Conservation (phyloP, 2,888 invertebrate genomes). For the Clusia tigrina region DNA sequence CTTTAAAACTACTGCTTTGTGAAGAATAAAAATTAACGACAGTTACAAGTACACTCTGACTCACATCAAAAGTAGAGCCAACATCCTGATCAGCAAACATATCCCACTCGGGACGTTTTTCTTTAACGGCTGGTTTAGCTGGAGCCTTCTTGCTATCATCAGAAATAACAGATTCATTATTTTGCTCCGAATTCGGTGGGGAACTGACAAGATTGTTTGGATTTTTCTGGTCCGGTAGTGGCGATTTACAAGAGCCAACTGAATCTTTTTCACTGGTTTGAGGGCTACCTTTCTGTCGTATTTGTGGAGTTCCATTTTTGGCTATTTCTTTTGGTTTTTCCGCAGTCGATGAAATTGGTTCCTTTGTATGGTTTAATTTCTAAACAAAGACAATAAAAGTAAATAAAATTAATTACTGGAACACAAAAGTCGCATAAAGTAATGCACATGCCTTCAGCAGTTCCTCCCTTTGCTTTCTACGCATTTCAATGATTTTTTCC, state of each 20-base stretch:
- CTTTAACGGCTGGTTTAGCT: constrained; percentile 42
- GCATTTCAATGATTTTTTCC: constrained; percentile 88
- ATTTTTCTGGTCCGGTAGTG: background rate
- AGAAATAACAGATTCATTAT: background rate
- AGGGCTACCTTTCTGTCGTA: too few species aligned
- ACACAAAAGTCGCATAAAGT: too few species aligned
- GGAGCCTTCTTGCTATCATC: background rate
- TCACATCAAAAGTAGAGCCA: constrained; percentile 76
- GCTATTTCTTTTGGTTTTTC: too few species aligned
- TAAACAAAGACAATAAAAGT: constrained; percentile 31
- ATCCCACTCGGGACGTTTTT: constrained; percentile 77
- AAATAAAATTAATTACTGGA: background rate
- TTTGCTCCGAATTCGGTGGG: background rate
- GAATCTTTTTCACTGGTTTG: too few species aligned
- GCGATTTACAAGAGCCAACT: background rate
- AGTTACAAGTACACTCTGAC: constrained; percentile 56
- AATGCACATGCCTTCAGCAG: constrained; percentile 73
- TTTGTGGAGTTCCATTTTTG: too few species aligned
- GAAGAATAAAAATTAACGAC: background rate
- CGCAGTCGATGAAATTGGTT: background rate
- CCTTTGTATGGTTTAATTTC: constrained; percentile 44
- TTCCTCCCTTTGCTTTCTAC: constrained; percentile 87
- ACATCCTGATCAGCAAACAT: constrained; percentile 94
- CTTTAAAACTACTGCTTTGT: too few species aligned
- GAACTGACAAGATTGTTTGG: background rate